Base-by-base conservation (phyloP, 2,888 invertebrate species). In the Agrochola macilenta region DNA sequence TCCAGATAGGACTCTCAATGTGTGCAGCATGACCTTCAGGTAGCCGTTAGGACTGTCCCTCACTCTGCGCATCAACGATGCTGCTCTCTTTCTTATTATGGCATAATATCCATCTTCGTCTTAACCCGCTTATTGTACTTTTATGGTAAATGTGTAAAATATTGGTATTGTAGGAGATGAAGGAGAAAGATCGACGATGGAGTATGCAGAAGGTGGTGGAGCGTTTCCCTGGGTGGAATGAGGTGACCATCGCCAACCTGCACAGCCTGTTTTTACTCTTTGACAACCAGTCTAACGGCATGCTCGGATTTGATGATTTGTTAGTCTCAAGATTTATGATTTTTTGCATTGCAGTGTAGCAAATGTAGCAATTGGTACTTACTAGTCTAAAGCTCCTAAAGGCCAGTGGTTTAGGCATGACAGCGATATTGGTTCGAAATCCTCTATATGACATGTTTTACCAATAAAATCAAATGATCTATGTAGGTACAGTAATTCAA, bases 151-250 rank as follows among this genome's bases (percentile, higher is more conserved):
- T 26, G 20, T n/a, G 23, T n/a, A 11, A 9, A 54, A 17, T n/a
- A 52, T 54, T 74, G 64, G 39, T 61, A 11, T 43, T 30, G 2
- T 83, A 96, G 95, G 96, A 97, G 83, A 97, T 97, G 96, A 97
- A 97, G 86, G 97, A 97, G 84, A 95, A 97, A 83, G 97, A 97
- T 87, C 95, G 97, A 9, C 94, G 97, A 57, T 97, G 96, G 95
- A 97, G 97, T 87, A 95, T 96, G 89, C 96, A 97, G 92, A 96
- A 96, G 88, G 95, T 97, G 69, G 95, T 97, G 71, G 93, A 93
- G 79, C 93, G 95, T 30, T 97, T 97, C 90, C 97, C 97, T 0
- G 97, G 97, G 4, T 97, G 97, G 97, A 97, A 97, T 88, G 97
- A 97, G 88, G 94, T 97, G 77, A 97, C 97, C 66, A 96, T 97